Percentiles rank a stretch among this genome's conserved stretches.
These are phyloP conservation scores for Brachionus asplanchnoidis DNA, from an alignment of 1,140 invertebrate genomes.

Conservation along the genomic window DNA sequence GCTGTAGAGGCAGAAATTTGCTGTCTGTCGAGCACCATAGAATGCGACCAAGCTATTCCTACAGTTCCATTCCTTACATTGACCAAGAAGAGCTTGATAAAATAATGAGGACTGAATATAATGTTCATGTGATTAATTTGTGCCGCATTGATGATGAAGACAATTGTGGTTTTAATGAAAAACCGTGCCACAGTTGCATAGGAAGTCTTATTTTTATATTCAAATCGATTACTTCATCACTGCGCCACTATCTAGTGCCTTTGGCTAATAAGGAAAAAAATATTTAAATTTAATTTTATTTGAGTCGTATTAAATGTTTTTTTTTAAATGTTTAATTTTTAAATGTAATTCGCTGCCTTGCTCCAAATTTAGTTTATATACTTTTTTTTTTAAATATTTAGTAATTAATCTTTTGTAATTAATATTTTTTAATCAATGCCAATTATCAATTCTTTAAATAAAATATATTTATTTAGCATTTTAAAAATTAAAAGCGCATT, in stretches of 20 bases:
- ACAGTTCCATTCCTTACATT: conserved; percentile 20
- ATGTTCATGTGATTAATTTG: not conserved
- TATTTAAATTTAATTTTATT: not conserved
- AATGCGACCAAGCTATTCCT: not conserved
- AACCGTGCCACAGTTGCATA: not conserved
- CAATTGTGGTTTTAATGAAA: not conserved
- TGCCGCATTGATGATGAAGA: not conserved
- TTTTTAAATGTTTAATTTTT: not conserved
- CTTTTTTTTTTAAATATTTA: not conserved
- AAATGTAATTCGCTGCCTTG: not conserved
- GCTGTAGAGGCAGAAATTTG: not conserved
- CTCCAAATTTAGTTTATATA: not conserved
- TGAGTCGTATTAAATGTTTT: not conserved
- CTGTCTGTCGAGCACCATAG: not conserved
- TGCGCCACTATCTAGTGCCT: not conserved
- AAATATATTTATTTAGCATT: not conserved
- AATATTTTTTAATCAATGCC: not conserved
- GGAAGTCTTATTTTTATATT: not conserved
- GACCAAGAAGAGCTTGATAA: conserved; percentile 4
- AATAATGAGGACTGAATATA: conserved; percentile 1
- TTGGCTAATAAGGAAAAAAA: not conserved
- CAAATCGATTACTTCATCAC: not conserved
- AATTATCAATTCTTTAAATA: not conserved
- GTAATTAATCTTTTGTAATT: not conserved
- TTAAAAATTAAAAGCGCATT: not conserved